Conservation (phyloP, 2,113 vertebrate genomes). For the Bettongia penicillata region DNA sequence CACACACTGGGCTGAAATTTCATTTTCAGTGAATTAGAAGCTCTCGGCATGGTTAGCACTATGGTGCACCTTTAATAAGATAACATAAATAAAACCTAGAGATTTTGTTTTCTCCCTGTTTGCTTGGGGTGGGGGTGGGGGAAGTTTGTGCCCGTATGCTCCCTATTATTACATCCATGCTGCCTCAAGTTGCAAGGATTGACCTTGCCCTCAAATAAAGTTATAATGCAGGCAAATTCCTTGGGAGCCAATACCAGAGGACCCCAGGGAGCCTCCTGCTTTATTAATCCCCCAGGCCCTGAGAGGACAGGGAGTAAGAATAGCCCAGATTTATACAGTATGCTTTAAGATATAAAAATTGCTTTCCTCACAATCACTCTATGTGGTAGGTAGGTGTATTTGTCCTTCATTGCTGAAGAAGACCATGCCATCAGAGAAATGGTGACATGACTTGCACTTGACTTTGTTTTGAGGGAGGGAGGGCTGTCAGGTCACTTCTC, state of each 20-base stretch:
- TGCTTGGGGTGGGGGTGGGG: constrained; percentile 35
- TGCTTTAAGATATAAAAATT: not conserved
- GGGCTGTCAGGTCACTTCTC: too few species aligned
- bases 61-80: constrained; percentile 51
- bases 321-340: not conserved
- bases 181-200: constrained; percentile 23
- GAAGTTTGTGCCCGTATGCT: not conserved
- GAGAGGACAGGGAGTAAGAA: not conserved
- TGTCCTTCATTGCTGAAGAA: too few species aligned
- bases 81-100: constrained; percentile 65
- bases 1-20: constrained; percentile 42
- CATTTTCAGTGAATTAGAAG: constrained; percentile 64
- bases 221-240: not conserved
- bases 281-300: not conserved
- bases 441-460: too few species aligned
- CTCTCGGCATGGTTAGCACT: constrained; percentile 32
- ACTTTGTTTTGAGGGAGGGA: too few species aligned
- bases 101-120: constrained; percentile 34
- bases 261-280: not conserved
- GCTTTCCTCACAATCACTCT: not conserved
- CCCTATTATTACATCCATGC: constrained; percentile 22
- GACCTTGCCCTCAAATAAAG: constrained; percentile 30
- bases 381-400: not conserved
- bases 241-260: not conserved
- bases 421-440: too few species aligned